Base-by-base conservation (phyloP, 2,113 vertebrate species). In the Microtus ochrogaster region DNA sequence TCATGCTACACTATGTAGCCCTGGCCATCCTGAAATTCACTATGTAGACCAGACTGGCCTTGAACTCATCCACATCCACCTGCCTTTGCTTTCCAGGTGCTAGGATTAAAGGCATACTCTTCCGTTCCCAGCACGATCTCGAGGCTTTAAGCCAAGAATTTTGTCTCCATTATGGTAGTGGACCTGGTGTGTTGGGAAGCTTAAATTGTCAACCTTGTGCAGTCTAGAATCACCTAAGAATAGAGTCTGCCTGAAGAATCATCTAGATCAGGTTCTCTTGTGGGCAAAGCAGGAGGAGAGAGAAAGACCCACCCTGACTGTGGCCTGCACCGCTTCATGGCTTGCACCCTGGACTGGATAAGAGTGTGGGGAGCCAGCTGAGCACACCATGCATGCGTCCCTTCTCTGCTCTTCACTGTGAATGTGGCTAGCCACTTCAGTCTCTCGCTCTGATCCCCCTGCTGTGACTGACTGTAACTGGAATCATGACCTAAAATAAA, bases 121-220 rank as follows among this genome's bases (percentile, higher is more conserved):
- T n/a, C 36, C 36, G 39, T 39, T 17, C 70, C 70, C 17, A 24
- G 72, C 3, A 39, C 6, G 2, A 24, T 41, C 72, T 41, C 9
- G 0, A 22, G 39, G 44, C 87, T 96, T 89, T 65, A 24, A 95
- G 36, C 26, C 89, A 70, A 91, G 74, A 96, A 39, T 87, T 73
- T 36, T 91, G 41, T 65, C 24, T 28, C 61, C 76, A 86, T 12
- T 33, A 68, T 5, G 47, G 30, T 8, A 2, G 22, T 61, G 39
- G 39, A 65, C 2, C 39, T 44, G 58, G 26, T 41, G n/a, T 65
- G 14, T 9, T 65, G 26, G 81, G 39, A 26, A 63, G n/a, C 55
- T 36, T 44, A 17, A 5, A 44, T 65, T 44, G n/a, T 65, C 39
- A 21, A 26, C 3, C 7, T 44, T 4, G 7, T 8, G 10, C 14